phyloP scores from a whole-genome alignment of 2,888 invertebrate genomes.

The Zonitis immaculata region DNA sequence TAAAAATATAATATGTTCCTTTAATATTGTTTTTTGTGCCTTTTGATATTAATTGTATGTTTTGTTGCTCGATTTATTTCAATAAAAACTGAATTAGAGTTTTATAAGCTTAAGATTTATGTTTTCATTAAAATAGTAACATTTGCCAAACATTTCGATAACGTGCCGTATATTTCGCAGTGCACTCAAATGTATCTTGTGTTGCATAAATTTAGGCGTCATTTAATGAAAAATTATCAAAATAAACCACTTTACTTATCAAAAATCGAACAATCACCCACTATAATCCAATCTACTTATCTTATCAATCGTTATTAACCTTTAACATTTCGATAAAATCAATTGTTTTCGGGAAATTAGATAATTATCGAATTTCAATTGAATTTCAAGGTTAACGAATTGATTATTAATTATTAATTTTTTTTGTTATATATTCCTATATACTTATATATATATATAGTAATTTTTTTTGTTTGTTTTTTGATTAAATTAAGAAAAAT shows the following conservation, averaged over 20 bases:
- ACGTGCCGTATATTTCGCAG: neutral
- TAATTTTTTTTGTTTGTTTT: neutral
- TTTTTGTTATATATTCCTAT: neutral
- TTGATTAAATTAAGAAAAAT: conserved; percentile 20
- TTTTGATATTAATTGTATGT: too few species aligned
- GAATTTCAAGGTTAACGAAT: neutral
- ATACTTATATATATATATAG: too few species aligned
- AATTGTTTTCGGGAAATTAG: neutral
- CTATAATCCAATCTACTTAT: neutral
- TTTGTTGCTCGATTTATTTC: too few species aligned
- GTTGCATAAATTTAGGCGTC: neutral
- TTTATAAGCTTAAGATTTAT: too few species aligned
- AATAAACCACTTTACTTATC: neutral
- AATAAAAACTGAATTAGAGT: too few species aligned
- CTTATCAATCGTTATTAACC: neutral
- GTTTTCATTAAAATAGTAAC: too few species aligned
- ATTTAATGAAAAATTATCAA: neutral
- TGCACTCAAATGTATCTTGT: neutral
- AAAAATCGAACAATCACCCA: neutral
- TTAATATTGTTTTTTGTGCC: too few species aligned
- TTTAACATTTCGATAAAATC: neutral
- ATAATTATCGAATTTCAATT: too few species aligned
- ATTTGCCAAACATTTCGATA: neutral
- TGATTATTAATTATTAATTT: neutral
- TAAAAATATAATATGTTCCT: too few species aligned